Percentiles rank a stretch among this genome's conserved stretches.
Evolutionary conservation across 1,140 invertebrate genomes (phyloP).

Genomic region (Formica selysi): DNA sequence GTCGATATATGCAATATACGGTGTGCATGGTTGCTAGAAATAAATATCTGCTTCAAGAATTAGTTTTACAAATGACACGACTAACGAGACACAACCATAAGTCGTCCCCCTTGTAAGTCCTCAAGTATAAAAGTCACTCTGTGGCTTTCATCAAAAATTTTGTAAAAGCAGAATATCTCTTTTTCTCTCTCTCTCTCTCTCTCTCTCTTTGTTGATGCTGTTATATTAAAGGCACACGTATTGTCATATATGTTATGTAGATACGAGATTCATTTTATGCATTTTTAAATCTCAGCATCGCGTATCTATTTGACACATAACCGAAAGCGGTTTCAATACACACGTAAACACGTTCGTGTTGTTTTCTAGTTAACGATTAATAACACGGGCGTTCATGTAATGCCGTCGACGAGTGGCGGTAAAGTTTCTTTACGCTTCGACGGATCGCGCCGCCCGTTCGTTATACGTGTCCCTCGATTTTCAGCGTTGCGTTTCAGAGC

Average conservation of each 20-base stretch:
- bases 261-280: neutral
- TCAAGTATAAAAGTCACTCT: neutral
- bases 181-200: no score
- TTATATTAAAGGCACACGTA: neutral
- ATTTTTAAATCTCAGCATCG: neutral
- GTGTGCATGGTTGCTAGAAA: neutral
- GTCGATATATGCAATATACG: neutral
- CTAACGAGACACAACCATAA: neutral
- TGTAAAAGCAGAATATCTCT: neutral
- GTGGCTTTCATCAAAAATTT: neutral
- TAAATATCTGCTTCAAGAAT: neutral
- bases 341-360: neutral
- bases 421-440: conserved; percentile 54
- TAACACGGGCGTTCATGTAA: conserved; percentile 15
- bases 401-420: neutral
- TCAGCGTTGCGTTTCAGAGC: conserved; percentile 41
- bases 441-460: neutral
- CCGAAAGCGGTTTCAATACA: neutral
- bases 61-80: neutral
- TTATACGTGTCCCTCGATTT: conserved; percentile 50
- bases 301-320: neutral
- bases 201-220: no score
- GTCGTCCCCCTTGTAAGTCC: neutral
- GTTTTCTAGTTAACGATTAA: conserved; percentile 43
- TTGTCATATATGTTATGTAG: no score